phyloP scores from a whole-genome alignment of 1,140 invertebrate species.

The Platyura marginata region DNA sequence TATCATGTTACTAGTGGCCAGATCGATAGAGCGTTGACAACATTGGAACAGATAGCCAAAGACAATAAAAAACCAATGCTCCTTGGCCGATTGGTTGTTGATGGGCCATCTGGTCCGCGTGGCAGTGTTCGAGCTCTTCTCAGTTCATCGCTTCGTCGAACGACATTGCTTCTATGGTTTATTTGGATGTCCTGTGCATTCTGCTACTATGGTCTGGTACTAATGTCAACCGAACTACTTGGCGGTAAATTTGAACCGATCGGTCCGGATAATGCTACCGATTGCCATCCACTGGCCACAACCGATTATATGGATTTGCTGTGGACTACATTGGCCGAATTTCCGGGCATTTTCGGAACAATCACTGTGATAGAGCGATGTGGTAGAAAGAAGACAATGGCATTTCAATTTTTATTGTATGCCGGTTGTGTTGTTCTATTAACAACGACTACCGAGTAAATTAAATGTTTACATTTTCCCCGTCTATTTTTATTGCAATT shows the following conservation, averaged over 20 bases:
- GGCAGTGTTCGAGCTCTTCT: slow-evolving; percentile 62
- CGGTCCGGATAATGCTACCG: slow-evolving; percentile 31
- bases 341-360: slow-evolving; percentile 87
- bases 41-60: slow-evolving; percentile 60
- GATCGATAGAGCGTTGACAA: slow-evolving; percentile 67
- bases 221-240: slow-evolving; percentile 90
- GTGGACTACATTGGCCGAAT: slow-evolving; percentile 90
- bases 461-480: no score
- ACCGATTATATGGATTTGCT: slow-evolving; percentile 83
- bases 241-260: slow-evolving; percentile 15
- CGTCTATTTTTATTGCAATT: no score
- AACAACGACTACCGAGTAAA: slow-evolving; percentile 59
- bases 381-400: slow-evolving; percentile 86
- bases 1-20: slow-evolving; percentile 73
- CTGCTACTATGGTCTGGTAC: slow-evolving; percentile 87
- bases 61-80: slow-evolving; percentile 84
- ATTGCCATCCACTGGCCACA: slow-evolving; percentile 58
- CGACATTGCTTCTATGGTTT: slow-evolving; percentile 78
- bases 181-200: slow-evolving; percentile 92
- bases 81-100: slow-evolving; percentile 68
- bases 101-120: slow-evolving; percentile 42
- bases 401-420: slow-evolving; percentile 79
- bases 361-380: slow-evolving; percentile 80
- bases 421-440: slow-evolving; percentile 63
- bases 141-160: slow-evolving; percentile 58